Evolutionary conservation across 2,888 invertebrate species (phyloP).

Genomic region (Drosophila robusta): DNA sequence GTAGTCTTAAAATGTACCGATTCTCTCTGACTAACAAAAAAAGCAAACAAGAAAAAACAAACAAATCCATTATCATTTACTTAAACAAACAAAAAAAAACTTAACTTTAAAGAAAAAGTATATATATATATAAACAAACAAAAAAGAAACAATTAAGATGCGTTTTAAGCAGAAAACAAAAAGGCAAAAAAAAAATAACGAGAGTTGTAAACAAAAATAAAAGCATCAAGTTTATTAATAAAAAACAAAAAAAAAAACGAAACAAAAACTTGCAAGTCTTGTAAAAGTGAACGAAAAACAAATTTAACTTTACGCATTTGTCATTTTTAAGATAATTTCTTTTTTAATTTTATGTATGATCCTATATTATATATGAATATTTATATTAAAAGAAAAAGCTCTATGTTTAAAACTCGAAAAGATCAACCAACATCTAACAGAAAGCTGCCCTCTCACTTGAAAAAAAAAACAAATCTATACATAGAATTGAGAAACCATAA

Average conservation of each 20-base stretch:
- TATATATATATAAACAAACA: conserved; percentile 59
- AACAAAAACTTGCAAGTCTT: conserved; percentile 50
- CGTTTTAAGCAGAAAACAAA: conserved; percentile 63
- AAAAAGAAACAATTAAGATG: conserved; percentile 63
- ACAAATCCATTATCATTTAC: conserved; percentile 76
- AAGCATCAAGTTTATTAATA: conserved; percentile 66
- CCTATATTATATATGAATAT: conserved; percentile 74
- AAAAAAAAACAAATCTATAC: conserved; percentile 7
- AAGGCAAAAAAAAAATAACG: conserved; percentile 21
- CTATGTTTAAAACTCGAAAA: conserved; percentile 52
- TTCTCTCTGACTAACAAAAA: conserved; percentile 67
- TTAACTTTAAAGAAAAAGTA: conserved; percentile 71
- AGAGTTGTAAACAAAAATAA: conserved; percentile 62
- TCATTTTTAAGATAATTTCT: conserved; percentile 65
- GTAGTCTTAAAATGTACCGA: conserved; percentile 65
- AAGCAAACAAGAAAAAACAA: conserved; percentile 42
- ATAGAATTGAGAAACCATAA: conserved; percentile 24
- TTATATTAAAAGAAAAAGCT: conserved; percentile 60
- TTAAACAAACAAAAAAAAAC: conserved; percentile 61
- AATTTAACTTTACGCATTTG: conserved; percentile 42
- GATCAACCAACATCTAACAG: conserved; percentile 38
- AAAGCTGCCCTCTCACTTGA: conserved; percentile 40
- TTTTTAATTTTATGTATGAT: conserved; percentile 65
- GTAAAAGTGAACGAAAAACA: conserved; percentile 48
- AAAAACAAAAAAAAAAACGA: conserved; percentile 42